A percentile compares a stretch with the other conserved stretches of the same genome.
These are phyloP conservation scores for Stigmatopora nigra DNA, from an alignment of 2,113 vertebrate species.

Conservation along the genomic window DNA sequence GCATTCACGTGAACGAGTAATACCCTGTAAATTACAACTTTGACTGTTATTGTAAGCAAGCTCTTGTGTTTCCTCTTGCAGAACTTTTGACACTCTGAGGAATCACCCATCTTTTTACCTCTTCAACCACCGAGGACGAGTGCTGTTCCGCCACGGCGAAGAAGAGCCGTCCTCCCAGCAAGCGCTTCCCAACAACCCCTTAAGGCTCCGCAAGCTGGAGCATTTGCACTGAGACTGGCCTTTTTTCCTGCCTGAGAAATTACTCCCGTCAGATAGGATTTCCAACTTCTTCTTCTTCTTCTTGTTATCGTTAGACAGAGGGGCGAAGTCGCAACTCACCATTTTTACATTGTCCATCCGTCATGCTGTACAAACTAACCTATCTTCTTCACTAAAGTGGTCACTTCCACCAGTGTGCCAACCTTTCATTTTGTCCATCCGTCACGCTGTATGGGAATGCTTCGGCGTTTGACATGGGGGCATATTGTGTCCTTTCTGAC, in stretches of 20 bases:
- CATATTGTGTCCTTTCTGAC: slow-evolving; percentile 22
- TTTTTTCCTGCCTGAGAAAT: slow-evolving; percentile 35
- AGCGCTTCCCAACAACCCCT: slow-evolving; percentile 80
- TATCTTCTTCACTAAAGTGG: slow-evolving; percentile 50
- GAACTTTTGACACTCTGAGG: slow-evolving; percentile 94
- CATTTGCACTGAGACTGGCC: slow-evolving; percentile 77
- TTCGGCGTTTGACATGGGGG: slow-evolving; percentile 57
- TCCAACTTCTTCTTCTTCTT: slow-evolving; percentile 22
- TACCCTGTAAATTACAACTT: too few relatives aligned
- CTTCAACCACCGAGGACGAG: slow-evolving; percentile 92
- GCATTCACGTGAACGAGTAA: neutral
- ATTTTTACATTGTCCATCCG: slow-evolving; percentile 56
- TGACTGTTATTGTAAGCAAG: neutral
- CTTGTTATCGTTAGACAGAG: slow-evolving; percentile 38
- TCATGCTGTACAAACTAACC: slow-evolving; percentile 57
- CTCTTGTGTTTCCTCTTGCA: slow-evolving; percentile 47
- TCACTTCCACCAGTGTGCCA: slow-evolving; percentile 66
- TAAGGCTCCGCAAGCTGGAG: slow-evolving; percentile 91
- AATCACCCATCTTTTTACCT: slow-evolving; percentile 97
- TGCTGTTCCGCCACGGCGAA: slow-evolving; percentile 81
- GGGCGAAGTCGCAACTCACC: slow-evolving; percentile 35
- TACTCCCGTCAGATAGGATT: slow-evolving; percentile 44
- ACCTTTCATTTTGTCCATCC: slow-evolving; percentile 62
- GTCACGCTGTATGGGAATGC: slow-evolving; percentile 45
- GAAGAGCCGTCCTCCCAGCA: slow-evolving; percentile 77